Evolutionary conservation across 2,113 vertebrate species (phyloP).

Genomic region (Noturus placidus): DNA sequence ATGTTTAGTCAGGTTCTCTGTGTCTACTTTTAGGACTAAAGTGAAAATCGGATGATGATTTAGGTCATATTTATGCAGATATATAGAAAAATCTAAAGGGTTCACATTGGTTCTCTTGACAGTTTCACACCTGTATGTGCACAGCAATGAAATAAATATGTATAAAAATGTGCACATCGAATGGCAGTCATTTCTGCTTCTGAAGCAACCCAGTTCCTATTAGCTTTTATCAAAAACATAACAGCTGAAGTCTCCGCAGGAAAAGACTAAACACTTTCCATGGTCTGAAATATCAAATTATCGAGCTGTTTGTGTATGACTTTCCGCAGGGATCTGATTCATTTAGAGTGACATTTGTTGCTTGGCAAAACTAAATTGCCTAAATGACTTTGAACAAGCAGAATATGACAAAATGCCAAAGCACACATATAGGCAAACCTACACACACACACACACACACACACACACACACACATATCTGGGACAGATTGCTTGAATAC

Average conservation of each 20-base stretch:
- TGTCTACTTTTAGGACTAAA: no score
- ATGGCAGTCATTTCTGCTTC: background rate
- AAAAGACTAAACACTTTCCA: slow-evolving; percentile 12
- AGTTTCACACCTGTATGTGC: background rate
- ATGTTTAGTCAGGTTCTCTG: background rate
- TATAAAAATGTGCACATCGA: background rate
- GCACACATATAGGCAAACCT: slow-evolving; percentile 8
- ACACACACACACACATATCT: slow-evolving; percentile 16
- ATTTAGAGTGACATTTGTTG: slow-evolving; percentile 48
- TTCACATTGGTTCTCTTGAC: background rate
- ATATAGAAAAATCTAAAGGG: no score
- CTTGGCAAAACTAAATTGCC: slow-evolving; percentile 35
- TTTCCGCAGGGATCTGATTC: slow-evolving; percentile 38
- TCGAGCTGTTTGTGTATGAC: slow-evolving; percentile 35
- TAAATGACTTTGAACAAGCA: slow-evolving; percentile 42
- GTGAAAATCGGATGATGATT: no score
- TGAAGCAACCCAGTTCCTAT: background rate
- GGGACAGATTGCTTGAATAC: background rate
- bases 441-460: slow-evolving; percentile 28
- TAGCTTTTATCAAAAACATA: slow-evolving; percentile 12
- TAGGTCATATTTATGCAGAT: no score
- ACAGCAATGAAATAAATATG: background rate
- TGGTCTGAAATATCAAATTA: slow-evolving; percentile 48
- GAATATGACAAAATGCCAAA: slow-evolving; percentile 16
- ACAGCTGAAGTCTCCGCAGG: background rate